Evolutionary conservation across 2,797 vertebrate genomes (phyloP), one percentile per base, ranked within the genome.

Genomic region (Sebastes cheni): DNA sequence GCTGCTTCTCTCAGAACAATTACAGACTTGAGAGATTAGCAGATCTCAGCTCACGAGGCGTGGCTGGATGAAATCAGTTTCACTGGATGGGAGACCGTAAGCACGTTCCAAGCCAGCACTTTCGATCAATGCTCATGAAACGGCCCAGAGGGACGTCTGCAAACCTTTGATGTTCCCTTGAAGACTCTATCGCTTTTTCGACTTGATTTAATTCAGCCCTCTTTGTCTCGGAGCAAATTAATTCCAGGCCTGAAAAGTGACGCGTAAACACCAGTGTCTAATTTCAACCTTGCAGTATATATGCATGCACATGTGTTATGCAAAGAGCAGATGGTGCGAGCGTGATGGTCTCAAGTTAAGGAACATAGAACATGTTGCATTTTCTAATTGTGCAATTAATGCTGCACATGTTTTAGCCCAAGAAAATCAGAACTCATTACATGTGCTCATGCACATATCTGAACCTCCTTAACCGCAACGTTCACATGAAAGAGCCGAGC

Each of bases 121-220:
- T 84, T 81, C 72, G 20, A 91, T 92, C 87, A 71, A 91, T 93
- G 70, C 86, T 81, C 52, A 23, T 87, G 82, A 85, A 89, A 74
- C 30, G 8, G 88, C 89, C 92, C 87, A 66, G 42, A 79, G 91
- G 91, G 87, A 86, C 77, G 59, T 86, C 66, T 84, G 77, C 68
- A 75, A 88, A 72, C 80, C 84, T 93, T 91, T 93, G 87, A 93
- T 90, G 87, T 86, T 89, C 77, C 75, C 82, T 88, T 86, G 69
- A 92, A 92, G 86, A 90, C 85, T 85, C 81, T 59, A 83, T 93
- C 72, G 55, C 81, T 87, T 85, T 81, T 78, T 72, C 4, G 22
- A 69, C 75, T 80, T 67, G 62, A 89, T 86, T 90, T 79, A 86
- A 86, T 83, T 66, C 75, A 75, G 58, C 59, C 77, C 27, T 65